Percentiles rank a stretch among this genome's conserved stretches.
These are phyloP conservation scores for Hedychridium roseum DNA, from an alignment of 2,888 invertebrate genomes.

Conservation along the genomic window DNA sequence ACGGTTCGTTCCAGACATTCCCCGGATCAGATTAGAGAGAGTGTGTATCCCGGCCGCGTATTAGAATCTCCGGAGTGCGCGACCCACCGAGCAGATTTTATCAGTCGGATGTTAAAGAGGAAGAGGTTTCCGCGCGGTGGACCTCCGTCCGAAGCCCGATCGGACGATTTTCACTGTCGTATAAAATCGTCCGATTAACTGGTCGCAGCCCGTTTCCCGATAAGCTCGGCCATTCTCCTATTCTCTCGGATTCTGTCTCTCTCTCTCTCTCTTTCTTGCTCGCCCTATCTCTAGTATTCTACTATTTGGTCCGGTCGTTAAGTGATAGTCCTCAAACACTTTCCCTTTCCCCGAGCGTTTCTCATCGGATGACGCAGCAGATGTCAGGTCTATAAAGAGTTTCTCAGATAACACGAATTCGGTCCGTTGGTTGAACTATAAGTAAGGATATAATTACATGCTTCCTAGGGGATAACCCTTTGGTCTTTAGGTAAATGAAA, in stretches of 20 bases:
- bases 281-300: neutral
- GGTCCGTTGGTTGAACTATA: too few species aligned
- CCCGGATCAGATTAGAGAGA: slow-evolving; percentile 50
- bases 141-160: slow-evolving; percentile 18
- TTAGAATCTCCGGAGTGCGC: slow-evolving; percentile 41
- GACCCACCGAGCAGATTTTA: slow-evolving; percentile 33
- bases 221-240: neutral
- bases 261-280: neutral
- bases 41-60: slow-evolving; percentile 32
- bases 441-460: too few species aligned
- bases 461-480: too few species aligned
- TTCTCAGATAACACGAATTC: too few species aligned
- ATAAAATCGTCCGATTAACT: slow-evolving; percentile 38
- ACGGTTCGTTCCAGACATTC: slow-evolving; percentile 42
- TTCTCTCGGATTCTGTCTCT: neutral
- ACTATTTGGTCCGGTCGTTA: neutral
- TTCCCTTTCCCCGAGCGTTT: neutral
- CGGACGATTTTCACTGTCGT: slow-evolving; percentile 28
- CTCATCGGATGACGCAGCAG: too few species aligned
- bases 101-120: slow-evolving; percentile 33
- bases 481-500: too few species aligned
- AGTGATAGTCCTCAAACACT: neutral
- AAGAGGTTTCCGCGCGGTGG: slow-evolving; percentile 25
- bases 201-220: slow-evolving; percentile 13
- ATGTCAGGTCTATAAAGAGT: too few species aligned